phyloP scores from a whole-genome alignment of 2,888 invertebrate species.

The Ormyrus thymus region DNA sequence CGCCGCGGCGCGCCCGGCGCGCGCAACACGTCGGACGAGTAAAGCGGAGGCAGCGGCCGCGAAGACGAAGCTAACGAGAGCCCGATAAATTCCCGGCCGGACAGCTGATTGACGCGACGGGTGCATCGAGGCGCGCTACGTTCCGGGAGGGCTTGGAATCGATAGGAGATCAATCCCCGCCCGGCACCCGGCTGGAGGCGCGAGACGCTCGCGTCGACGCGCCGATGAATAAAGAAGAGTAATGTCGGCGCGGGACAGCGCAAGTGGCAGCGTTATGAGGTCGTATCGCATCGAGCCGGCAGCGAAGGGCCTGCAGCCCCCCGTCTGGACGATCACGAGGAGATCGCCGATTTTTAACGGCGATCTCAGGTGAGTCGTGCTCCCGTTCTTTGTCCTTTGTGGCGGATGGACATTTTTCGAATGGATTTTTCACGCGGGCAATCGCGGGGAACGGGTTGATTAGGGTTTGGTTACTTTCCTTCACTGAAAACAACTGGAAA shows the following conservation, averaged over 20 bases:
- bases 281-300: constrained; percentile 39
- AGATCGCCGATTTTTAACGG: background rate
- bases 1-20: too few species aligned
- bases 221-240: background rate
- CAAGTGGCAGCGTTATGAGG: constrained; percentile 27
- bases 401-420: too few species aligned
- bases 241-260: background rate
- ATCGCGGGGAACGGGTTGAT: too few species aligned
- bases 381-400: background rate
- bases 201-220: background rate
- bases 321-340: constrained; percentile 33
- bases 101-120: too few species aligned
- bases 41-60: too few species aligned
- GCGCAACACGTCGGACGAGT: too few species aligned
- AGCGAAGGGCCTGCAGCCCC: background rate
- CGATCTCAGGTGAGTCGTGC: background rate
- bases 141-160: background rate
- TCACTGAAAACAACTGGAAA: too few species aligned
- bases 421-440: too few species aligned
- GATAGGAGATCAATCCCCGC: constrained; percentile 5
- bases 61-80: too few species aligned
- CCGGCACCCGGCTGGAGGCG: background rate
- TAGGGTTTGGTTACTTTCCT: too few species aligned
- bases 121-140: too few species aligned
- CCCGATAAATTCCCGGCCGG: too few species aligned